Evolutionary conservation across 2,797 vertebrate genomes (phyloP), one percentile per base, ranked within the genome.

Genomic region (Typhlichthys subterraneus): DNA sequence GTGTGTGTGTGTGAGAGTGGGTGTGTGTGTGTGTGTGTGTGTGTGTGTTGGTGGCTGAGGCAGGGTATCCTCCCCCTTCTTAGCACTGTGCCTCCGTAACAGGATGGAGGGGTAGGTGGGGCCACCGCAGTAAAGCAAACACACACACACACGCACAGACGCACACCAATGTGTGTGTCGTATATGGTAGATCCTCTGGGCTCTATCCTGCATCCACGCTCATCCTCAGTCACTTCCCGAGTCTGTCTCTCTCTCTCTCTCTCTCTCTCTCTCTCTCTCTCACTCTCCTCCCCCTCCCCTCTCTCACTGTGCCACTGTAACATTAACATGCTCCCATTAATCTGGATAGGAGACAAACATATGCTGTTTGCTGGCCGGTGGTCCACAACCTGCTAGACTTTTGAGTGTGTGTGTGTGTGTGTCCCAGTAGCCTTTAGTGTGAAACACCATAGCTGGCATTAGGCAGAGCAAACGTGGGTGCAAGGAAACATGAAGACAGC

Each of bases 241-340:
- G 64, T 82, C 81, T 78, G 69, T 65, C 64, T 78, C 80, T 70
- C 45, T 38, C 58, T 78, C 70, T 72, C 72, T 68, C 65, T n/a
- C 72, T 81, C 82, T 84, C 58, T 59, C 78, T 76, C 68, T 75
- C 63, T 63, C 69, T 59, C 66, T 77, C 65, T 72, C 76, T 83
- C 60, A 47, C 72, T 55, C 53, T 59, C 51, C 38, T 13, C 47
- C 17, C 46, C 77, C 73, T 75, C 63, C 80, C 70, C 79, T 80
- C 64, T 79, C 86, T 86, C 79, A 88, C 87, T 85, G 84, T 81
- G 93, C 82, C 82, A 90, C 38, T 29, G 38, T 91, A 80, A 65
- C 89, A 87, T 89, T 88, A 93, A 92, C 89, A 86, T 76, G 90
- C 85, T 93, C 86, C 90, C 81, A 83, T 89, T 93, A 93, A 94